These are phyloP conservation scores for Falco concolor DNA, from an alignment of 2,797 vertebrate genomes.

Conservation along the genomic window DNA sequence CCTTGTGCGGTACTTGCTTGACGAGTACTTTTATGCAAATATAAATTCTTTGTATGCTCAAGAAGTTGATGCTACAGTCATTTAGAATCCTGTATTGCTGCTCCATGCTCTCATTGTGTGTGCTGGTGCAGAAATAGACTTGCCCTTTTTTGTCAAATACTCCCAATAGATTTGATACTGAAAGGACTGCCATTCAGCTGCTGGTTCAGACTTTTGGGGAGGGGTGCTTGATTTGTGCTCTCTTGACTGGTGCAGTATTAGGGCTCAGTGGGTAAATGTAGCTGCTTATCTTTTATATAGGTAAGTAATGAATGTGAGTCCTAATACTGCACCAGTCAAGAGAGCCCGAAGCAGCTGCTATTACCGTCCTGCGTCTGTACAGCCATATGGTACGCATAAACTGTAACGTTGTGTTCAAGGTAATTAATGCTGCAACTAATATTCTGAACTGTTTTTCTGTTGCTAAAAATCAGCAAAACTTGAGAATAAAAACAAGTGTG, in stretches of 20 bases:
- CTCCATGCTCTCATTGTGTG: not conserved
- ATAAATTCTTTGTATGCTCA: slow-evolving; percentile 40
- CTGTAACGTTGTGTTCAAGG: not conserved
- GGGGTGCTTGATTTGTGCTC: not conserved
- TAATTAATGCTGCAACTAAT: slow-evolving; percentile 31
- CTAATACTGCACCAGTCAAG: not conserved
- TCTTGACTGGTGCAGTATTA: not conserved
- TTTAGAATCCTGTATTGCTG: slow-evolving; percentile 27
- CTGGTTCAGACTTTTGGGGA: not conserved
- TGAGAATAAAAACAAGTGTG: slow-evolving; percentile 54
- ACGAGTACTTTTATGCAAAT: slow-evolving; percentile 25
- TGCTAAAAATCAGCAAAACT: slow-evolving; percentile 59
- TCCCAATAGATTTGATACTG: not conserved
- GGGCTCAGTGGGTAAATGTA: slow-evolving; percentile 17
- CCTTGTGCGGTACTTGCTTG: not conserved
- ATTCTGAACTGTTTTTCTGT: not conserved
- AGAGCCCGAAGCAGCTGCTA: slow-evolving; percentile 41
- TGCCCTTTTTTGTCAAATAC: slow-evolving; percentile 28
- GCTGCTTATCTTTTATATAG: slow-evolving; percentile 2
- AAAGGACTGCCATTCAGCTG: not conserved
- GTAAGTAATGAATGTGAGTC: not conserved
- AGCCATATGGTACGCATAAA: not conserved
- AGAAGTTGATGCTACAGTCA: slow-evolving; percentile 25
- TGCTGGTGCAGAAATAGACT: slow-evolving; percentile 2
- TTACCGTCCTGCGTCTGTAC: not conserved